Conservation (phyloP, 2,113 vertebrate genomes). For the Zapornia atra region DNA sequence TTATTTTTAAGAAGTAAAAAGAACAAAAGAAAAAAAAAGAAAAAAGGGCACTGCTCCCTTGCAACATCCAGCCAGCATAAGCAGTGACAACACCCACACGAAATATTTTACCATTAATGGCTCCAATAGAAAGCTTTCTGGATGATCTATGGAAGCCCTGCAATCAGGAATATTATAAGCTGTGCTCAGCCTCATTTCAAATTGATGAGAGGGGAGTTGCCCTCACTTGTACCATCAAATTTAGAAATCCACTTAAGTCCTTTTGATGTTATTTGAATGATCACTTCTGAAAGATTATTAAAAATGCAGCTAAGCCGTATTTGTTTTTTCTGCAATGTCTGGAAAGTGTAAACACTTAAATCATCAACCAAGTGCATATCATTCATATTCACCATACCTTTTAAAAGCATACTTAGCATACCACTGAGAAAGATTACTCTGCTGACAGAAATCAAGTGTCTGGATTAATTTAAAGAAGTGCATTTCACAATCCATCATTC, state of each 20-base stretch:
- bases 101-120: conserved; percentile 67
- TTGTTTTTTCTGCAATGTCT: conserved; percentile 31
- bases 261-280: conserved; percentile 26
- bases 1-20: conserved; percentile 26
- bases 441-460: conserved; percentile 43
- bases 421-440: conserved; percentile 2
- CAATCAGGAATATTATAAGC: conserved; percentile 13
- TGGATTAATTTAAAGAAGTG: conserved; percentile 54
- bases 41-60: neutral
- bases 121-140: conserved; percentile 19
- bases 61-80: neutral
- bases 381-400: conserved; percentile 53
- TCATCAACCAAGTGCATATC: conserved; percentile 31
- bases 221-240: neutral
- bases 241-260: conserved; percentile 32
- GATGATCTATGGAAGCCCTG: conserved; percentile 11
- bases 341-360: conserved; percentile 59
- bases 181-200: conserved; percentile 10
- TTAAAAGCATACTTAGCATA: conserved; percentile 61
- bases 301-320: neutral
- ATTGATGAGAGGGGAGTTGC: conserved; percentile 19
- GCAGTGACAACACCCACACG: conserved; percentile 5
- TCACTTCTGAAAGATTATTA: conserved; percentile 23
- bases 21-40: neutral
- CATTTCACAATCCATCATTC: conserved; percentile 56